A percentile compares a stretch with the other conserved stretches of the same genome.
Evolutionary conservation across 2,113 vertebrate genomes (phyloP).

Genomic region (Coracopsis vasa): DNA sequence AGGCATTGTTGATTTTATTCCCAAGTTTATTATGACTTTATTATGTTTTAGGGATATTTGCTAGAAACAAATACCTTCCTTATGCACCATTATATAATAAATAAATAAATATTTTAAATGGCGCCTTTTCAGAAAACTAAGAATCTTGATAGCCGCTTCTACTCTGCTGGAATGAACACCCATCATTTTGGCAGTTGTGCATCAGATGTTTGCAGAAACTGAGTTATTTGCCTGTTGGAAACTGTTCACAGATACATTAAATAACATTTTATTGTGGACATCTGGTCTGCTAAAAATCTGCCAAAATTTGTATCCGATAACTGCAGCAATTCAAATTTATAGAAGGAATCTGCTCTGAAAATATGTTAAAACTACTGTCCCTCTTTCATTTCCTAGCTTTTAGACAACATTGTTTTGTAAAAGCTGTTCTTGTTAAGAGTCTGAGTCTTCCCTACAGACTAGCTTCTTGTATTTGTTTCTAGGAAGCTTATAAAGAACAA

Average conservation of each 20-base stretch:
- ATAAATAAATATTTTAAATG: neutral
- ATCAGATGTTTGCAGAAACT: constrained; percentile 61
- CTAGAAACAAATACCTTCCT: neutral
- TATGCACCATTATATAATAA: neutral
- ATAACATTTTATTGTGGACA: constrained; percentile 75
- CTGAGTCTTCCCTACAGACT: neutral
- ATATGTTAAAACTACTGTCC: constrained; percentile 5
- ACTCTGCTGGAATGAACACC: neutral
- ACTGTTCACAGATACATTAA: constrained; percentile 73
- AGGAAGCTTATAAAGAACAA: neutral
- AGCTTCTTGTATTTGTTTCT: neutral
- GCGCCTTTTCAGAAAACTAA: neutral
- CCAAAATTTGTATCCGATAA: constrained; percentile 59
- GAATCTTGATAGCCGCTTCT: neutral
- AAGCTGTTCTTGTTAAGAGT: constrained; percentile 1
- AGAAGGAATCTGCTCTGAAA: constrained; percentile 30
- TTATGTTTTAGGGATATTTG: neutral
- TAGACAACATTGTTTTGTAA: neutral
- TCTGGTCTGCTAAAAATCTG: constrained; percentile 72
- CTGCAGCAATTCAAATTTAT: constrained; percentile 59
- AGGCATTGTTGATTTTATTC: constrained; percentile 33
- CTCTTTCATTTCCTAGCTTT: neutral
- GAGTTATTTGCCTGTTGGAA: constrained; percentile 69
- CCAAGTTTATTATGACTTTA: neutral
- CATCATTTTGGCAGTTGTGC: constrained; percentile 50